Evolutionary conservation across 2,888 invertebrate genomes (phyloP).

Genomic region (Phaonia tiefii): DNA sequence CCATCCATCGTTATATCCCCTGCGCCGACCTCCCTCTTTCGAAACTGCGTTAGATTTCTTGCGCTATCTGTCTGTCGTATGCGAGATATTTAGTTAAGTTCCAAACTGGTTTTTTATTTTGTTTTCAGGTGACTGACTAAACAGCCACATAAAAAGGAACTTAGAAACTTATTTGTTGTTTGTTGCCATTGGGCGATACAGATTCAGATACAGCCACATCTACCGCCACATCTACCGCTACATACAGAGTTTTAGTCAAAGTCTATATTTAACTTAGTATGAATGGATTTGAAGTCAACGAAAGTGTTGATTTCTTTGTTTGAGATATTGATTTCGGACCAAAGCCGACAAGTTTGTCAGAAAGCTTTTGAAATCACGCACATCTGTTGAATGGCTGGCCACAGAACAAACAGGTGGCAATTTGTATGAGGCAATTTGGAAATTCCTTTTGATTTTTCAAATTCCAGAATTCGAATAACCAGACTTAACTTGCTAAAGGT

Average conservation of each 20-base stretch:
- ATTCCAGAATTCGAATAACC: too few relatives aligned
- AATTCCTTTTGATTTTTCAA: too few relatives aligned
- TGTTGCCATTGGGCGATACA: background rate
- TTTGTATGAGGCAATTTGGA: too few relatives aligned
- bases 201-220: background rate
- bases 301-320: constrained; percentile 9
- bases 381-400: background rate
- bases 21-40: background rate
- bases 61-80: background rate
- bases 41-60: constrained; percentile 16
- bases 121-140: constrained; percentile 15
- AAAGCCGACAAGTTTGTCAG: background rate
- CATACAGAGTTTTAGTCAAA: background rate
- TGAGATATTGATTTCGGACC: background rate
- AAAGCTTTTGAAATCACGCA: constrained; percentile 3
- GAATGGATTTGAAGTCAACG: constrained; percentile 10
- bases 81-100: constrained; percentile 1
- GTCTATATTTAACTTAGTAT: constrained; percentile 3
- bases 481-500: too few relatives aligned
- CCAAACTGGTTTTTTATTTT: constrained; percentile 8
- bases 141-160: constrained; percentile 13
- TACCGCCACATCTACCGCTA: too few relatives aligned
- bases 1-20: background rate
- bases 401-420: too few relatives aligned
- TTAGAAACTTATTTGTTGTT: constrained; percentile 3